These are phyloP conservation scores for Carterocephalus palaemon DNA, from an alignment of 2,888 invertebrate species.

Conservation along the genomic window DNA sequence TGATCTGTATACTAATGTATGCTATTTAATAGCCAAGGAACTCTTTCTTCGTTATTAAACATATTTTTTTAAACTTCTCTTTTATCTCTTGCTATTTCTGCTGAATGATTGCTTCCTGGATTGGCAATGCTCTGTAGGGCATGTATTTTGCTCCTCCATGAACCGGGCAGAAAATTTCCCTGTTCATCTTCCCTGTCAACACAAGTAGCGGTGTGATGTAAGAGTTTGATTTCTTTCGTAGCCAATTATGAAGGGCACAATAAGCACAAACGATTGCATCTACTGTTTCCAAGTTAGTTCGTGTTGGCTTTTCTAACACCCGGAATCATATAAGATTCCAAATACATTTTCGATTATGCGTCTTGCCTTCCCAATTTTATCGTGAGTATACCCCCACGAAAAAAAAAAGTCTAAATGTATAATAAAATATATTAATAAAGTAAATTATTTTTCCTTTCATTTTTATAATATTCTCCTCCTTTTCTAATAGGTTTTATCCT, in stretches of 20 bases:
- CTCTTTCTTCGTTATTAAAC: slow-evolving; percentile 30
- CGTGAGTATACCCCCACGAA: too few species aligned
- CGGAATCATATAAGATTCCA: slow-evolving; percentile 28
- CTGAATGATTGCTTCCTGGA: slow-evolving; percentile 30
- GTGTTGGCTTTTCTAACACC: slow-evolving; percentile 21
- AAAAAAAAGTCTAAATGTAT: too few species aligned
- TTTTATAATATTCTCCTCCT: too few species aligned
- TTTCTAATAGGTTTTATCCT: too few species aligned
- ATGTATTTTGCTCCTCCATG: slow-evolving; percentile 25
- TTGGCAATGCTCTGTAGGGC: slow-evolving; percentile 30
- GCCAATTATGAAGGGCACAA: slow-evolving; percentile 28
- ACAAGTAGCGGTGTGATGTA: slow-evolving; percentile 28
- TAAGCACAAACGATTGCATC: slow-evolving; percentile 29
- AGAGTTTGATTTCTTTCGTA: slow-evolving; percentile 23
- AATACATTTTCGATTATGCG: slow-evolving; percentile 6
- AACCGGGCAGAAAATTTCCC: slow-evolving; percentile 26
- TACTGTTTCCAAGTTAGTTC: slow-evolving; percentile 26
- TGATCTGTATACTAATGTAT: slow-evolving; percentile 30
- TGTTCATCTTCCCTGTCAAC: slow-evolving; percentile 28
- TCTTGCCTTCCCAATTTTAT: too few species aligned
- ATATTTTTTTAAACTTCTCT: slow-evolving; percentile 25
- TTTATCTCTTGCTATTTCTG: slow-evolving; percentile 25
- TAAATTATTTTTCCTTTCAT: too few species aligned
- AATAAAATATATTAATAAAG: too few species aligned
- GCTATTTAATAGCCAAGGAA: slow-evolving; percentile 31